Percentiles rank a stretch among this genome's conserved stretches.
Conservation (phyloP, 1,140 invertebrate genomes). For the Brachionus calyciflorus region DNA sequence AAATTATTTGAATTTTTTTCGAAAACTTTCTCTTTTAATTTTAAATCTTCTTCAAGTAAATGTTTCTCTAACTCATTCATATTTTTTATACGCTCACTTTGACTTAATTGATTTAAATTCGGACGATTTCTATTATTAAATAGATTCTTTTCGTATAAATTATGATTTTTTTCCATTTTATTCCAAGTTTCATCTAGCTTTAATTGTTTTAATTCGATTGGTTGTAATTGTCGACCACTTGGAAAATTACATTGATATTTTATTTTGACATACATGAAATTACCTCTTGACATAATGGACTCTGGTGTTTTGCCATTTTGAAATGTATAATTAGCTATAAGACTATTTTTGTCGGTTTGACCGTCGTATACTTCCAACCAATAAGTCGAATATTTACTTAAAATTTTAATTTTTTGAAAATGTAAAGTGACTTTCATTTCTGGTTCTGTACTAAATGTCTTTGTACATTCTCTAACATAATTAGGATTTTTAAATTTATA, state of each 20-base stretch:
- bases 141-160: constrained; percentile 11
- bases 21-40: neutral
- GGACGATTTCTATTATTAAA: neutral
- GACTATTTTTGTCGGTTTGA: constrained; percentile 6
- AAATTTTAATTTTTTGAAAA: constrained; percentile 36
- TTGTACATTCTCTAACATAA: constrained; percentile 13
- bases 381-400: constrained; percentile 14
- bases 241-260: constrained; percentile 36
- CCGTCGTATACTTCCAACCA: constrained; percentile 43
- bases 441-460: neutral
- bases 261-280: constrained; percentile 43
- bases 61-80: neutral
- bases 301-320: constrained; percentile 44
- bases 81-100: neutral
- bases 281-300: constrained; percentile 4
- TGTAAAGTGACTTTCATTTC: constrained; percentile 23
- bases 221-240: neutral
- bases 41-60: neutral
- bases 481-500: constrained; percentile 79
- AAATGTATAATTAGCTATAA: constrained; percentile 40
- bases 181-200: neutral
- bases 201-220: constrained; percentile 4
- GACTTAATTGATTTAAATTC: neutral
- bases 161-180: constrained; percentile 24
- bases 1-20: neutral